These are phyloP conservation scores for Macrophya alboannulata DNA, from an alignment of 2,888 invertebrate species.

Conservation along the genomic window DNA sequence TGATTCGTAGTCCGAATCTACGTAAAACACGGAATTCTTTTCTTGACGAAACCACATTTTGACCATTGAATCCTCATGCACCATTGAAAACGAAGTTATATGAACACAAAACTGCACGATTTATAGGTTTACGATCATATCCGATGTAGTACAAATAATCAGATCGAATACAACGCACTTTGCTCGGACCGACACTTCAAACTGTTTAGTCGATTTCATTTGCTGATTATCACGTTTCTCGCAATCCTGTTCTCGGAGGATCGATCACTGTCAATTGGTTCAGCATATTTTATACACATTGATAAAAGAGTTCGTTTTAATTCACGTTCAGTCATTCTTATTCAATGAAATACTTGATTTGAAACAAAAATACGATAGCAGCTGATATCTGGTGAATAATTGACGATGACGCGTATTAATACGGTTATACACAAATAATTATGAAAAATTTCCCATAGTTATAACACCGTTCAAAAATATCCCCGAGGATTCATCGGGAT, in stretches of 20 bases:
- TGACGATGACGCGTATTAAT: not conserved
- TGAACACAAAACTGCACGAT: not conserved
- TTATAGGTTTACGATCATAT: not conserved
- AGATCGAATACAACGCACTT: conserved; percentile 2
- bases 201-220: not conserved
- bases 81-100: conserved; percentile 3
- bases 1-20: conserved; percentile 70
- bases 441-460: not conserved
- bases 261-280: not conserved
- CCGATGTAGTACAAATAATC: not conserved
- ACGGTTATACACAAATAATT: not conserved
- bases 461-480: not conserved
- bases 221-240: not conserved
- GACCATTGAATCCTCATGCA: conserved; percentile 30
- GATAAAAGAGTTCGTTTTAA: not conserved
- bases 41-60: conserved; percentile 72
- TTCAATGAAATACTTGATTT: not conserved
- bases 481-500: not conserved
- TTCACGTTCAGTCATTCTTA: not conserved
- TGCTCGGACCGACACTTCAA: not conserved
- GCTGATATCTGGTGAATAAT: not conserved
- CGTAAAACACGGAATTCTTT: conserved; percentile 73
- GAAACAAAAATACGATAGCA: not conserved
- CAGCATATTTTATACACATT: not conserved
- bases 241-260: not conserved